A percentile compares a stretch with the other conserved stretches of the same genome.
Evolutionary conservation across 2,888 invertebrate species (phyloP).

Genomic region (Conomelus anceps): DNA sequence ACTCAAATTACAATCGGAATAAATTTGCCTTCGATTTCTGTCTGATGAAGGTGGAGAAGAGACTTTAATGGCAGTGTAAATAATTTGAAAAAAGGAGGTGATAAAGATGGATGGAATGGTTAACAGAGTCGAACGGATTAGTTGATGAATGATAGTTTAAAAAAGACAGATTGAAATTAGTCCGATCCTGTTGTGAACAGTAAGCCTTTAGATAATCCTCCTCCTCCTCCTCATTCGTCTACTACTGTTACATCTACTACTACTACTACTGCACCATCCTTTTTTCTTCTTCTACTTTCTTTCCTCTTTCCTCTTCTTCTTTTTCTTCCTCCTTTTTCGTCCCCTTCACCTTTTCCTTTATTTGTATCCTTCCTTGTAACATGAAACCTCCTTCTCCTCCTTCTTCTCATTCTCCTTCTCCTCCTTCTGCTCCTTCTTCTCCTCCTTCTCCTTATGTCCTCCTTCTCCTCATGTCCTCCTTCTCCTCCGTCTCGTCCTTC

Average conservation of each 20-base stretch:
- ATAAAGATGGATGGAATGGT: not conserved
- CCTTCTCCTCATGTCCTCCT: constrained; percentile 28
- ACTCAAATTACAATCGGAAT: no score
- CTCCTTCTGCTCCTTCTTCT: no score
- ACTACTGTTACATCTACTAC: not conserved
- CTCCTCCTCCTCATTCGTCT: not conserved
- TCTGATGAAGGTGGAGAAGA: no score
- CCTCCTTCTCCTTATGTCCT: constrained; percentile 31
- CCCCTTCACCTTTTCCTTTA: no score
- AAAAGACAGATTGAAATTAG: not conserved
- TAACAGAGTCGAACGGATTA: not conserved
- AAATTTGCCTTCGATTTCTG: no score
- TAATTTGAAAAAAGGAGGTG: not conserved
- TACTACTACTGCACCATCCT: not conserved
- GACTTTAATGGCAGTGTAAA: no score
- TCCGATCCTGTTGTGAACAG: no score
- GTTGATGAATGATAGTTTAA: not conserved
- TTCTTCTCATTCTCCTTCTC: no score
- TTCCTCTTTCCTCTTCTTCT: not conserved
- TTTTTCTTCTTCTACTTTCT: not conserved
- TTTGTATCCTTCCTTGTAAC: not conserved
- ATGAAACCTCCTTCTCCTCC: not conserved
- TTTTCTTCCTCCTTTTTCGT: no score
- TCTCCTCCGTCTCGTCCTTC: constrained; percentile 28
- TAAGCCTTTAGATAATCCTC: not conserved